phyloP scores from a whole-genome alignment of 2,113 vertebrate species.

The Zapus hudsonius region DNA sequence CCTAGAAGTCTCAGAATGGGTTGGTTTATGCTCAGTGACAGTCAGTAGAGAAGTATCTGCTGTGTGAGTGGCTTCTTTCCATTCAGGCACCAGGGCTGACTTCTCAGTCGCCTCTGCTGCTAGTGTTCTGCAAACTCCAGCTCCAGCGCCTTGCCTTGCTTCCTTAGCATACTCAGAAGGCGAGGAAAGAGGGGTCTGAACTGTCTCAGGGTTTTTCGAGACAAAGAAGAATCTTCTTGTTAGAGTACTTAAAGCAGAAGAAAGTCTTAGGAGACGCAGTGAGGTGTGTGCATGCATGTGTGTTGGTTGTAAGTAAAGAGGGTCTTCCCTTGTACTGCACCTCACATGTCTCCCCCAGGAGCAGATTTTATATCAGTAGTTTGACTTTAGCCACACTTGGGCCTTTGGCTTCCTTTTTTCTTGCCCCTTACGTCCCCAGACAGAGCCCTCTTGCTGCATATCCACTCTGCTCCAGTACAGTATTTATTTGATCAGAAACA shows the following conservation, averaged over 20 bases:
- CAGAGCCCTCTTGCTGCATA: slow-evolving; percentile 29
- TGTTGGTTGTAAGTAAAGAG: slow-evolving; percentile 5
- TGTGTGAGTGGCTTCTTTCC: background rate
- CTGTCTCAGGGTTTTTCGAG: background rate
- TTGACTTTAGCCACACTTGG: background rate
- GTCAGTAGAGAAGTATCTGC: background rate
- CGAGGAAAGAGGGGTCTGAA: background rate
- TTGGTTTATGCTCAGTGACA: slow-evolving; percentile 11
- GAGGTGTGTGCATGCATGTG: background rate
- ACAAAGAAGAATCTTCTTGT: background rate
- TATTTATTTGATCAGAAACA: slow-evolving; percentile 62
- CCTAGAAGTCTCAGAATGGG: background rate
- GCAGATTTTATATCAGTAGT: slow-evolving; percentile 27
- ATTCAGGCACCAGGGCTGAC: background rate
- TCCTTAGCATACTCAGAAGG: background rate
- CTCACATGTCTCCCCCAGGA: slow-evolving; percentile 6
- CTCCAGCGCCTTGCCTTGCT: background rate
- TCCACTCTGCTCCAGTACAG: background rate
- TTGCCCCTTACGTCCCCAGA: slow-evolving; percentile 3
- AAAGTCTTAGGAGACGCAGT: background rate
- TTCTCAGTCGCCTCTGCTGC: background rate
- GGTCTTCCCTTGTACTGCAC: background rate
- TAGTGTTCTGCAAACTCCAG: background rate
- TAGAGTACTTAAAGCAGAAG: slow-evolving; percentile 1
- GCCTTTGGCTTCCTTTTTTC: background rate